These are phyloP conservation scores for Cataglyphis altisquamis DNA, from an alignment of 2,888 invertebrate species.

Conservation along the genomic window DNA sequence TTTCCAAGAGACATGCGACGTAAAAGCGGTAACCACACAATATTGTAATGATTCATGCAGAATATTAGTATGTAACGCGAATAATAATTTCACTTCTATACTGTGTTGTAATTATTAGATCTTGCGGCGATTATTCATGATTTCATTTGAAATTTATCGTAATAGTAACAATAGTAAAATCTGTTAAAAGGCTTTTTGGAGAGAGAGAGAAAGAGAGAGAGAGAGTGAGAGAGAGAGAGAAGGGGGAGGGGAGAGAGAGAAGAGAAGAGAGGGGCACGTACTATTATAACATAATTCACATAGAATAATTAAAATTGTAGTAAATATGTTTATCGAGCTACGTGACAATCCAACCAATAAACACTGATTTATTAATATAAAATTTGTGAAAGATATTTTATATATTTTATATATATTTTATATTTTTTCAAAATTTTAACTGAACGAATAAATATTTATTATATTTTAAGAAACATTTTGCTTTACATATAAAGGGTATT, in stretches of 20 bases:
- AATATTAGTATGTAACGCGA: constrained; percentile 57
- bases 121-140: constrained; percentile 57
- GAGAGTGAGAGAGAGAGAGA: not conserved
- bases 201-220: not conserved
- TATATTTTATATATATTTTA: no score
- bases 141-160: constrained; percentile 58
- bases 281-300: constrained; percentile 51
- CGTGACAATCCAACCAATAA: constrained; percentile 14
- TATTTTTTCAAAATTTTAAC: constrained; percentile 7
- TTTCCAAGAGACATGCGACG: constrained; percentile 42
- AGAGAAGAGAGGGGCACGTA: not conserved
- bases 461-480: not conserved
- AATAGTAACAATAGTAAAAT: constrained; percentile 57
- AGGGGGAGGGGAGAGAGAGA: no score
- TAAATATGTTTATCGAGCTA: constrained; percentile 38
- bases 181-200: constrained; percentile 52
- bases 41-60: constrained; percentile 52
- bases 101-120: constrained; percentile 54
- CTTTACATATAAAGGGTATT: not conserved
- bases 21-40: constrained; percentile 53
- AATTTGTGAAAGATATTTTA: not conserved
- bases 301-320: constrained; percentile 48
- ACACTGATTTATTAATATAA: constrained; percentile 1
- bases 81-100: constrained; percentile 54
- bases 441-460: constrained; percentile 38